Conservation (phyloP, 2,888 invertebrate species). For the Acrobasis consociella region DNA sequence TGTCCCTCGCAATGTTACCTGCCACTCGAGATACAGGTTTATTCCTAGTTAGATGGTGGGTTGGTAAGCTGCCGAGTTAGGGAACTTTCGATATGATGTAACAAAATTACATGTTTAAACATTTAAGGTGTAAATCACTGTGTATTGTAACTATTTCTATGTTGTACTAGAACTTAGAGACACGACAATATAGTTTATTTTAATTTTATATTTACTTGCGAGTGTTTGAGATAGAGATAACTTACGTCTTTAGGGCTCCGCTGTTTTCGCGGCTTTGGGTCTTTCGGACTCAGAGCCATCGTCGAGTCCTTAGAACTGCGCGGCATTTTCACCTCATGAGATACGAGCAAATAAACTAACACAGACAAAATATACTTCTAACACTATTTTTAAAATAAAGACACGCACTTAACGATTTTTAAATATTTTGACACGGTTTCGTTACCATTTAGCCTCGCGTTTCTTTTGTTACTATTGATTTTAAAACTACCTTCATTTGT, state of each 20-base stretch:
- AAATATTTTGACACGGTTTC: neutral
- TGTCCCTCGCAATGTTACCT: too few species aligned
- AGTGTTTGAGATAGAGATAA: neutral
- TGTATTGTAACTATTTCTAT: too few species aligned
- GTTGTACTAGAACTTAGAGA: too few species aligned
- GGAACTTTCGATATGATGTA: too few species aligned
- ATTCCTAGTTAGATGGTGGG: too few species aligned
- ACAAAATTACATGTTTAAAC: too few species aligned
- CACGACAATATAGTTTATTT: too few species aligned
- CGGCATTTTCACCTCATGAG: constrained; percentile 34
- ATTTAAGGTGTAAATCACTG: too few species aligned
- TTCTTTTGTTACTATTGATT: neutral
- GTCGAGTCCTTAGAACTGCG: constrained; percentile 27
- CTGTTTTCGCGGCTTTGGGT: neutral
- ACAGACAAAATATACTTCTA: neutral
- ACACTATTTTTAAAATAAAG: neutral
- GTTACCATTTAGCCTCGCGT: neutral
- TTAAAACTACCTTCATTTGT: constrained; percentile 7
- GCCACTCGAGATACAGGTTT: too few species aligned
- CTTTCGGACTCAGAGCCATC: constrained; percentile 18
- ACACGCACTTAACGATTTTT: neutral
- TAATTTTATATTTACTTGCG: too few species aligned
- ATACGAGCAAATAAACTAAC: neutral
- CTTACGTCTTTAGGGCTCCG: constrained; percentile 24
- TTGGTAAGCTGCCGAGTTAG: too few species aligned